Evolutionary conservation across 2,113 vertebrate genomes (phyloP), one percentile per base, ranked within the genome.

Genomic region (Podiceps cristatus): DNA sequence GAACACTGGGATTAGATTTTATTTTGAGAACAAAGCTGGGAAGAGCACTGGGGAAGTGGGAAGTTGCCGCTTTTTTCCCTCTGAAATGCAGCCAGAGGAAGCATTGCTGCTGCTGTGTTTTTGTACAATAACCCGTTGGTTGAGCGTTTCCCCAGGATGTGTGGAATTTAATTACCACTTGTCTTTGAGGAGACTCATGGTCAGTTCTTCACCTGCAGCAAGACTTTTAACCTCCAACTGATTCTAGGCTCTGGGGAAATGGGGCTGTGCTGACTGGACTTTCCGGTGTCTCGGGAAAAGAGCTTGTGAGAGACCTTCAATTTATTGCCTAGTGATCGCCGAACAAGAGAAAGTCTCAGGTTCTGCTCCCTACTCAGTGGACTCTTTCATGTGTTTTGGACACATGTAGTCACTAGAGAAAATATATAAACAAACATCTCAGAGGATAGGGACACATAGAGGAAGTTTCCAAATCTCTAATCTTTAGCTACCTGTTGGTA

Each of bases 1-100:
- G 27, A 73, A 68, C 45, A 47, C 10, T 62, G 6, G 71, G 19
- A 47, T 92, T 82, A 40, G 35, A 11, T 50, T 94, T 90, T 95
- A 76, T 96, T 91, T 95, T 91, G 84, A 91, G 73, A 87, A 93
- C 63, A 89, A 93, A 93, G 11, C 14, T 91, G 76, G 86, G 68
- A 96, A 87, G 40, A 64, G 8, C 29, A 29, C 67, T 45, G 14
- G 31, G 74, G 78, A 92, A 76, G 16, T 15, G 44, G 77, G 35
- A 91, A 84, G 23, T 42, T 80, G 5, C 13, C 86, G 40, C 19
- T 93, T 92, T 94, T 83, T 58, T 63, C 86, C 18, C 13, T 92
- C 91, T 88, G 86, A 88, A 95, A 62, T 13, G 33, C 40, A 72
- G 47, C 73, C 55, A 84, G 64, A 59, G 52, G 40, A 90, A 93